phyloP scores from a whole-genome alignment of 2,113 vertebrate species.

The Taxidea taxus region DNA sequence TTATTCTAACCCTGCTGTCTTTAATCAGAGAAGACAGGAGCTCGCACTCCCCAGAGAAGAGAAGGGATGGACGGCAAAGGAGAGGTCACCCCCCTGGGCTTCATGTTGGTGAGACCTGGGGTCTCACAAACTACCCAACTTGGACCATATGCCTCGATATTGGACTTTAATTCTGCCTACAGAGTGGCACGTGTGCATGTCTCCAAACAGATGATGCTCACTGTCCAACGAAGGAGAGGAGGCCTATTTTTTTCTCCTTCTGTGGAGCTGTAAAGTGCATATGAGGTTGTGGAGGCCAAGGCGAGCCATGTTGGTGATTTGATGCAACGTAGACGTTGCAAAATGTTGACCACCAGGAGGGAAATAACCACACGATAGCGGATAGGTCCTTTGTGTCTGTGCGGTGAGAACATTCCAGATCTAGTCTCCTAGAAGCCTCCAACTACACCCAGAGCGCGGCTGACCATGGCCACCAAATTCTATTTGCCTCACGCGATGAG shows the following conservation, averaged over 20 bases:
- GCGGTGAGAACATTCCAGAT: not conserved
- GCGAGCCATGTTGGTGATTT: fast-evolving
- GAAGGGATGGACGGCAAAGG: fast-evolving
- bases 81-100: not conserved
- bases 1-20: not conserved
- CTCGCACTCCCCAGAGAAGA: not conserved
- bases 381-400: no score
- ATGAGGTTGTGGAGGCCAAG: fast-evolving
- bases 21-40: not conserved
- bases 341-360: fast-evolving
- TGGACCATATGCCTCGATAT: fast-evolving
- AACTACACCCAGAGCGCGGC: fast-evolving
- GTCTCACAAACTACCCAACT: not conserved
- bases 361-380: fast-evolving
- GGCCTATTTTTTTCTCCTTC: not conserved
- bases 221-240: not conserved
- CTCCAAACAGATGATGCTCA: no score
- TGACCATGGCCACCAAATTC: not conserved
- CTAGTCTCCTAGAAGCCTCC: not conserved
- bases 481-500: not conserved
- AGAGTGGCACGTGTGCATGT: not conserved
- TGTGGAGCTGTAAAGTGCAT: not conserved
- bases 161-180: not conserved
- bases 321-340: fast-evolving
- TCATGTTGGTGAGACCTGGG: fast-evolving